Percentiles rank a stretch among this genome's conserved stretches.
These are phyloP conservation scores for Chymomyza caudatula DNA, from an alignment of 2,888 invertebrate genomes.

Conservation along the genomic window DNA sequence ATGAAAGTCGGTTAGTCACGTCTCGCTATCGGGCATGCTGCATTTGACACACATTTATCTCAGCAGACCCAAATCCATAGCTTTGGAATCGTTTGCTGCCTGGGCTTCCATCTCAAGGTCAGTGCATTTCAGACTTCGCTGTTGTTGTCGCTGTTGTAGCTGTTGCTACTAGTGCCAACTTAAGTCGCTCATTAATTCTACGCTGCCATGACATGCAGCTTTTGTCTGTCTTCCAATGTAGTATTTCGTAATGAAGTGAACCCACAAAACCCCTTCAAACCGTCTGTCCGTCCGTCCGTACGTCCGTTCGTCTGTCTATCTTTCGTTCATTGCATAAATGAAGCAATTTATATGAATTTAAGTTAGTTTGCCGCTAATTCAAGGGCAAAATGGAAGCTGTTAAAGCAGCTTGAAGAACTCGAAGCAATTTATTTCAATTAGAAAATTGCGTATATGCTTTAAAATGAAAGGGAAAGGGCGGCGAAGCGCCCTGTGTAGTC, in stretches of 20 bases:
- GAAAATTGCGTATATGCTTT: slow-evolving; percentile 48
- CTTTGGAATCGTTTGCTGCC: neutral
- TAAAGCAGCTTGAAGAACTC: neutral
- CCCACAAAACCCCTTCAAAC: neutral
- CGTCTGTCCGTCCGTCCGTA: no score
- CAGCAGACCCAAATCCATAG: slow-evolving; percentile 4
- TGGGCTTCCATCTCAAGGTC: slow-evolving; percentile 51
- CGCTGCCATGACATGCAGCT: slow-evolving; percentile 47
- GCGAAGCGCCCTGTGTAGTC: neutral
- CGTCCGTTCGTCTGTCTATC: neutral
- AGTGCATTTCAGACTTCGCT: slow-evolving; percentile 21
- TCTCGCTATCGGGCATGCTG: slow-evolving; percentile 59
- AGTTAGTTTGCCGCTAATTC: slow-evolving; percentile 59
- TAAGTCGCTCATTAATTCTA: slow-evolving; percentile 37
- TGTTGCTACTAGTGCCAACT: slow-evolving; percentile 2
- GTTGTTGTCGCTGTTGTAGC: neutral
- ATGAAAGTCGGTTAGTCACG: slow-evolving; percentile 73
- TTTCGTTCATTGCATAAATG: slow-evolving; percentile 31
- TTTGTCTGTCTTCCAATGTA: slow-evolving; percentile 30
- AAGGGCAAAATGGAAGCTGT: slow-evolving; percentile 57
- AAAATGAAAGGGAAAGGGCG: slow-evolving; percentile 8
- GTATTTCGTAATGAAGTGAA: neutral
- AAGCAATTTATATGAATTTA: slow-evolving; percentile 60
- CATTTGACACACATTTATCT: slow-evolving; percentile 71
- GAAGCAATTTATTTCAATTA: slow-evolving; percentile 68